Base-by-base conservation (phyloP, 1,140 invertebrate genomes). In the Drosophila triauraria region DNA sequence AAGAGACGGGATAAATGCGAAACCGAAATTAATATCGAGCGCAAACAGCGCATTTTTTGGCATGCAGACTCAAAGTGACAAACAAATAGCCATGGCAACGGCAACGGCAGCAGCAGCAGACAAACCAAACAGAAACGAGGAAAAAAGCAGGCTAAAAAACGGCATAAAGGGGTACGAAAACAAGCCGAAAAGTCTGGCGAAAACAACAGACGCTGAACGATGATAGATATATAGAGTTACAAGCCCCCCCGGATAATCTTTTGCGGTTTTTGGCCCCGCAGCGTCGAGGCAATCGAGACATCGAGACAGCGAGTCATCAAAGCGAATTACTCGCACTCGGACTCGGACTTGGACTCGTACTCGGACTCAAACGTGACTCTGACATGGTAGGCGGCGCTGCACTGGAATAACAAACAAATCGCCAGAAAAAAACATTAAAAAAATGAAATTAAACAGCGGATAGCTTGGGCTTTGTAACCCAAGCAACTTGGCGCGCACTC, bases 1-100 rank as follows among this genome's bases (percentile, higher is more conserved):
- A 53, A 35, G 47, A 42, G 17, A 12, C 46, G 62, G 13, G 44
- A 48, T 53, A 67, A 53, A 78, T 68, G 54, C 20, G 62, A 53
- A 62, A 61, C 65, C 68, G 51, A 78, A 78, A 68, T 61, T 77
- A 75, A 77, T 77, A 53, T 60, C 56, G 50, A 77, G 56, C 51
- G 75, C 57, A 69, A 78, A 78, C 63, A 77, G 44, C 43, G 17
- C 6, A 54, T 44, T 78, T 53, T 76, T 78, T 77, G 63, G 74
- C 75, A 69, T 67, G 25, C 63, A 69, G 56, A 56, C 56, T 56
- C 53, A 68, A 77, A 77, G 54, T 77, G 72, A 48, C 72, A 76
- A 76, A 67, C 72, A 76, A 76, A 76, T 38, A 74, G 70, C 70
- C 38, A 38, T 44, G 42, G 40, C 51, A 63, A 30, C 42, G n/a